Base-by-base conservation (phyloP, 2,888 invertebrate genomes). In the Hedychridium roseum region DNA sequence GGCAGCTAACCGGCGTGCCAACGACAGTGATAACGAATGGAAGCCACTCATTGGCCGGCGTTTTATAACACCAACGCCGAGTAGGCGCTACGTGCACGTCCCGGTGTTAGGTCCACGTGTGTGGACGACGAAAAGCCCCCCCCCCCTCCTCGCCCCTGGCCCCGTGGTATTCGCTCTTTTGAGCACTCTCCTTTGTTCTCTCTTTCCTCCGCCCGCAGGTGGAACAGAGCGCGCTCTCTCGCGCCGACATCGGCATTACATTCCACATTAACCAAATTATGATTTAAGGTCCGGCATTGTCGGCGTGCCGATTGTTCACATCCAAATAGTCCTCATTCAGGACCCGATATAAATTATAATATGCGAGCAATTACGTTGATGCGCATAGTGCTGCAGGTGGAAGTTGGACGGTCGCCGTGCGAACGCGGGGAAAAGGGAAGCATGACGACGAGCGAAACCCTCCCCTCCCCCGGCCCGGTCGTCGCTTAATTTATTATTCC, bases 251-350 rank as follows among this genome's bases (percentile, higher is more conserved):
- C 73, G 74, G 75, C 75, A 70, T 76, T 74, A 73, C 76, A 75
- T 76, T 76, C 76, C 77, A 70, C 74, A 76, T 76, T 75, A 77
- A 75, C 76, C 74, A 77, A 76, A 77, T 77, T 74, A 76, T 78
- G 76, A 77, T 77, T 76, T 78, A 77, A 76, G 74, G 72, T 66
- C 69, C 54, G 54, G 72, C 68, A 74, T 74, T 74, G 74, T 73
- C 70, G 70, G 52, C 64, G 56, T 62, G 62, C 67, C 73, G 68
- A 76, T 76, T 75, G 74, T 74, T 75, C 73, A 64, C 64, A 68
- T 71, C 66, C 66, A 69, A 74, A 75, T 70, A 66, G 70, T 71
- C 66, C 69, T 72, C 70, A 60, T 73, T 68, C 68, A 64, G 60
- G 57, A 32, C 53, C 57, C 57, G 65, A 62, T 66, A 70, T 76